Evolutionary conservation across 2,113 vertebrate species (phyloP).

Genomic region (Erpornis zantholeuca): DNA sequence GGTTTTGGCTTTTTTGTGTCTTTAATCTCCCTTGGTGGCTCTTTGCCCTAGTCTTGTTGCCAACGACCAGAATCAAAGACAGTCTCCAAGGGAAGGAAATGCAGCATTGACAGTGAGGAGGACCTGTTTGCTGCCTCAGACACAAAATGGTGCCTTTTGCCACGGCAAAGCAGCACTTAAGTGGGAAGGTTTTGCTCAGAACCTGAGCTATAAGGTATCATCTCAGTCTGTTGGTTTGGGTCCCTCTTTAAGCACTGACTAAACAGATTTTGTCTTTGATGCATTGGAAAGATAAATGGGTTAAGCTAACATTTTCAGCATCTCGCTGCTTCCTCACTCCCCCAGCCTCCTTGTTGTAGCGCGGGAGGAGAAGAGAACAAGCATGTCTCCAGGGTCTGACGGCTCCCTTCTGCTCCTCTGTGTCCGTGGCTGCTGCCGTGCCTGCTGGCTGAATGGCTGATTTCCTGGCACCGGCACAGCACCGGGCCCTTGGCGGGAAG

Average conservation of each 20-base stretch:
- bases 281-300: not conserved
- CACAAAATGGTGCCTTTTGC: not conserved
- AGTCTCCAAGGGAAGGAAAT: not conserved
- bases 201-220: not conserved
- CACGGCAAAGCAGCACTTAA: not conserved
- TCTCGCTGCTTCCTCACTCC: not conserved
- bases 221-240: not conserved
- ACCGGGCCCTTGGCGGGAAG: not conserved
- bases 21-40: not conserved
- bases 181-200: not conserved
- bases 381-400: not conserved
- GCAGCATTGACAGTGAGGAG: not conserved
- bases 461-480: conserved; percentile 34
- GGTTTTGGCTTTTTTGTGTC: not conserved
- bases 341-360: not conserved
- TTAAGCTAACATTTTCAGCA: not conserved
- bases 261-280: not conserved
- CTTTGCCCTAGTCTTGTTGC: not conserved
- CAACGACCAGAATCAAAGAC: not conserved
- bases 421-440: not conserved
- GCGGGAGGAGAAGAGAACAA: not conserved
- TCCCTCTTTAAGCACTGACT: not conserved
- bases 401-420: conserved; percentile 55
- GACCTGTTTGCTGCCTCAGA: not conserved
- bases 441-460: conserved; percentile 34